Evolutionary conservation across 2,113 vertebrate species (phyloP), one percentile per base, ranked within the genome.

Genomic region (Tetrax tetrax): DNA sequence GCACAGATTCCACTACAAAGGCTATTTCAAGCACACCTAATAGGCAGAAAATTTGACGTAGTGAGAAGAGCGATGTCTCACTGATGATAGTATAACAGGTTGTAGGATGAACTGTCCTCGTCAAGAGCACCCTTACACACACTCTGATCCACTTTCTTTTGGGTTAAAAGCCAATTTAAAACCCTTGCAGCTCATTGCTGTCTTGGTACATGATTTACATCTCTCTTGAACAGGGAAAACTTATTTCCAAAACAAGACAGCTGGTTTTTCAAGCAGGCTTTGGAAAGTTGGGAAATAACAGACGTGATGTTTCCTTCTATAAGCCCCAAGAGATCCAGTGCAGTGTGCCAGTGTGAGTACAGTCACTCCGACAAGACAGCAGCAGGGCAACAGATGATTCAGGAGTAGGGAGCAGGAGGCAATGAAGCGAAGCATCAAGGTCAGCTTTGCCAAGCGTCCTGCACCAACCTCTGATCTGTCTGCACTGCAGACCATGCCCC

Each of bases 231-330:
- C 29, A 43, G 63, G 20, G 48, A 70, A 59, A 87, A 48, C n/a
- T 65, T 33, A 16, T 78, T 75, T 91, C 60, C 79, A 60, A 88
- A 80, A 38, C 4, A 38, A 76, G 43, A 57, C n/a, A 77, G 60
- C 9, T 75, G 83, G 27, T 84, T 83, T 92, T 93, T 89, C 80
- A 94, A 68, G 66, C 50, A 70, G 75, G 64, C 64, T 80, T 91
- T 0, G 0, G 66, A 78, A 90, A 94, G 53, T 13, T 92, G 75
- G 68, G 47, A 48, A 94, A 90, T 38, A 95, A 50, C 48, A 92
- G 45, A 15, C 54, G 41, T 2, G 19, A 38, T 28, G 60, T 15
- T 72, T 89, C 65, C 45, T 81, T 56, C 72, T 50, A 8, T 80
- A 93, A 77, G n/a, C 37, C 66, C 66, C 51, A 9, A 24, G 37